Percentiles rank a stretch among this genome's conserved stretches.
These are phyloP conservation scores for Pangasianodon hypophthalmus DNA, from an alignment of 2,113 vertebrate genomes.

Conservation along the genomic window DNA sequence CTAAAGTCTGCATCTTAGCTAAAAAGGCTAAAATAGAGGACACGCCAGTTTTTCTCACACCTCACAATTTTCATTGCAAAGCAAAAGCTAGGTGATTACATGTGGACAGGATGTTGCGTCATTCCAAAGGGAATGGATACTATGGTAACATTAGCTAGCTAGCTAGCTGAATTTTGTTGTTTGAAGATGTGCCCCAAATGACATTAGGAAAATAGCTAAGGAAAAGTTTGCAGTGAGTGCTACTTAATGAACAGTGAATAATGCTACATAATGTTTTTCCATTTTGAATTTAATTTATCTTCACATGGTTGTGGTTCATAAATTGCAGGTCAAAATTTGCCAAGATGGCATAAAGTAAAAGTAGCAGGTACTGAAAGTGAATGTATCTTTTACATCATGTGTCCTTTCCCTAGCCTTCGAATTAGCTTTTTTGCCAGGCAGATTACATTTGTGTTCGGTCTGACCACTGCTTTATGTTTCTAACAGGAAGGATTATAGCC, in stretches of 20 bases:
- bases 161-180: background rate
- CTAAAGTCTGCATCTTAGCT: background rate
- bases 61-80: too few relatives aligned
- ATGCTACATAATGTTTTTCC: background rate
- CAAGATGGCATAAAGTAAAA: background rate
- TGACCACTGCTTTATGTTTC: background rate
- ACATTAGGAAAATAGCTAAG: too few relatives aligned
- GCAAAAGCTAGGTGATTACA: too few relatives aligned
- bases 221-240: background rate
- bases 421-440: background rate
- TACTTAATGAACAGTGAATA: background rate
- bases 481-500: background rate
- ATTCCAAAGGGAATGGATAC: background rate
- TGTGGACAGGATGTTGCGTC: background rate
- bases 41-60: too few relatives aligned
- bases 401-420: too few relatives aligned
- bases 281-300: background rate
- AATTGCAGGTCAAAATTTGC: background rate
- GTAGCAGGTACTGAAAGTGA: background rate
- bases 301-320: background rate
- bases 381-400: background rate
- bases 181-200: background rate
- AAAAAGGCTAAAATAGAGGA: background rate
- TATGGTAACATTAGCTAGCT: background rate
- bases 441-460: background rate